Evolutionary conservation across 2,888 invertebrate species (phyloP), one percentile per base, ranked within the genome.

Genomic region (Sinhomidia bicolor): DNA sequence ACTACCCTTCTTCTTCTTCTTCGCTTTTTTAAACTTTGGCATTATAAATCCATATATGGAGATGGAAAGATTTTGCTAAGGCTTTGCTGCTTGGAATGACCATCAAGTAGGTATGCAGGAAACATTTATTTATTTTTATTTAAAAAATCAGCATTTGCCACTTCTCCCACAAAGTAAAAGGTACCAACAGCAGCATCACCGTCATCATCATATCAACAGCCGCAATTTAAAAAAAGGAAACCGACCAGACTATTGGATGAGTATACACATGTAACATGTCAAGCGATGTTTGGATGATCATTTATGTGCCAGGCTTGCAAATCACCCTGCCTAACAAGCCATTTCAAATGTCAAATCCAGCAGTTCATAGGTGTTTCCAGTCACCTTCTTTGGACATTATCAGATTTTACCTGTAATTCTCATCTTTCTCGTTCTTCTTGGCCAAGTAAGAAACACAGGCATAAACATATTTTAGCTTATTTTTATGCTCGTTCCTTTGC

Each of bases 291-390:
- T 86, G 80, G 83, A 88, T 90, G 84, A 85, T 88, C 80, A 90
- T 88, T 86, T 88, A 88, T 88, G 85, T 83, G 85, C 78, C 80
- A 88, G 80, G 90, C 84, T 88, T 90, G 90, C 90, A 88, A 90
- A 88, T 90, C 85, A 88, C 81, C 85, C 79, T 29, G 65, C 78
- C 76, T 81, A 84, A 88, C 83, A 84, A 83, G 79, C 85, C 44
- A 79, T 87, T 79, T 86, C 80, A 80, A 20, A 26, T 86, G 85
- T 86, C 85, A 86, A 36, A 80, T 79, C 80, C 85, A 86, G 71
- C 79, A 79, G 85, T 62, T 78, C 54, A 47, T 60, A 65, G 78
- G 85, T 85, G 85, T 78, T 85, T 85, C 76, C 85, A 78, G 65
- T 85, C 85, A 85, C 85, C 85, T 85, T 85, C 74, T 78, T 85